Evolutionary conservation across 2,888 invertebrate species (phyloP).

Genomic region (Eurois occulta): DNA sequence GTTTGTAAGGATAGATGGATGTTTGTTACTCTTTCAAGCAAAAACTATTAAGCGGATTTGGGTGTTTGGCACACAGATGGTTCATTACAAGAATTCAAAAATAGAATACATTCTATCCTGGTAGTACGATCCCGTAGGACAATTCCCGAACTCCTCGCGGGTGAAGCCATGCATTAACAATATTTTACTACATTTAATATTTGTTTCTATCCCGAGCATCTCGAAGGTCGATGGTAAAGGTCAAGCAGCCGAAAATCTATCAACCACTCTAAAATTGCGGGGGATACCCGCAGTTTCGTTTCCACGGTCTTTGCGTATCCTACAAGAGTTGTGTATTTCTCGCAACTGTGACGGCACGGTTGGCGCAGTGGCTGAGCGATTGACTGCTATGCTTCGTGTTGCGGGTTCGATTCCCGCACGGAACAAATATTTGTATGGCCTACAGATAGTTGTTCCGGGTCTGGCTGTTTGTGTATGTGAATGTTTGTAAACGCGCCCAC

Average conservation of each 20-base stretch:
- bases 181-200: no score
- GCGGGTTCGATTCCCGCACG: no score
- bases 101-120: neutral
- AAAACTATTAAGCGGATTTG: neutral
- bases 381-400: no score
- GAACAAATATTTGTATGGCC: no score
- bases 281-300: neutral
- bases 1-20: neutral
- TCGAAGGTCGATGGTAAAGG: neutral
- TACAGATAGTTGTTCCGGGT: no score
- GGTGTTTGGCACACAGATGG: neutral
- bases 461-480: no score
- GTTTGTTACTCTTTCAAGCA: no score
- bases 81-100: neutral
- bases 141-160: neutral
- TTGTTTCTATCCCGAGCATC: no score
- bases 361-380: no score
- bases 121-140: neutral
- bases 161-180: no score
- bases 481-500: no score
- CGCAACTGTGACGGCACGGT: no score
- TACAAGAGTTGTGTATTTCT: neutral
- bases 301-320: neutral
- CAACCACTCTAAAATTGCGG: neutral
- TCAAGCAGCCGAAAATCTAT: neutral